Conservation (phyloP, 2,797 vertebrate genomes). For the Brotula barbata region DNA sequence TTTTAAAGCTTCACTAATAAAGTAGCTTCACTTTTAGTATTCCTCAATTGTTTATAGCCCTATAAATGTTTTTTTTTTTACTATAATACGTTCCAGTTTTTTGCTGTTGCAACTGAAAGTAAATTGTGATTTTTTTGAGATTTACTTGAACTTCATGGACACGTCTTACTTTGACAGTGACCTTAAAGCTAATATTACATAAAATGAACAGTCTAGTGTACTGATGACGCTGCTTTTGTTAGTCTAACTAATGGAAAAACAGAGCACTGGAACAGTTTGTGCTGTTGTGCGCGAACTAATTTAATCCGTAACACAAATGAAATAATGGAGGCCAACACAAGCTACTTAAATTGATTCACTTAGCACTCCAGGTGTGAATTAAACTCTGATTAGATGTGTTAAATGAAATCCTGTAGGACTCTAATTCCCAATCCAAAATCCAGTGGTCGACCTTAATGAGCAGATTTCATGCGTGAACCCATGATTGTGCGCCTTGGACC, state of each 20-base stretch:
- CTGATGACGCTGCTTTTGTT: neutral
- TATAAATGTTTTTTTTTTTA: too few species aligned
- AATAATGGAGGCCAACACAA: neutral
- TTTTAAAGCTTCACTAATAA: too few species aligned
- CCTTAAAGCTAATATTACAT: neutral
- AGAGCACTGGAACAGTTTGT: too few species aligned
- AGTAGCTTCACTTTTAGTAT: too few species aligned
- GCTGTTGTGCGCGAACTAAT: too few species aligned
- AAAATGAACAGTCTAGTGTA: neutral
- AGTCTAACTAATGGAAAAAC: too few species aligned
- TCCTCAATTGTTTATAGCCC: too few species aligned
- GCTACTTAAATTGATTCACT: neutral
- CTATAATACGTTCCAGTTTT: neutral
- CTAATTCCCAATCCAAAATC: neutral
- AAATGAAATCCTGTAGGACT: neutral
- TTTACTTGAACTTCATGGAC: slow-evolving; percentile 7
- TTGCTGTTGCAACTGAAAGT: slow-evolving; percentile 7
- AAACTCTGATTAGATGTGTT: neutral
- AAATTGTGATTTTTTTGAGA: slow-evolving; percentile 11
- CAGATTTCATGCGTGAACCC: neutral
- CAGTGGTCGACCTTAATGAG: neutral
- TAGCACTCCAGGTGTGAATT: neutral
- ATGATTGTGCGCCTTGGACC: neutral
- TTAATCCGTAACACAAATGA: too few species aligned
- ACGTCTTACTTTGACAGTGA: neutral